Percentiles rank a stretch among this genome's conserved stretches.
Conservation (phyloP, 2,113 vertebrate species). For the Vidua macroura region DNA sequence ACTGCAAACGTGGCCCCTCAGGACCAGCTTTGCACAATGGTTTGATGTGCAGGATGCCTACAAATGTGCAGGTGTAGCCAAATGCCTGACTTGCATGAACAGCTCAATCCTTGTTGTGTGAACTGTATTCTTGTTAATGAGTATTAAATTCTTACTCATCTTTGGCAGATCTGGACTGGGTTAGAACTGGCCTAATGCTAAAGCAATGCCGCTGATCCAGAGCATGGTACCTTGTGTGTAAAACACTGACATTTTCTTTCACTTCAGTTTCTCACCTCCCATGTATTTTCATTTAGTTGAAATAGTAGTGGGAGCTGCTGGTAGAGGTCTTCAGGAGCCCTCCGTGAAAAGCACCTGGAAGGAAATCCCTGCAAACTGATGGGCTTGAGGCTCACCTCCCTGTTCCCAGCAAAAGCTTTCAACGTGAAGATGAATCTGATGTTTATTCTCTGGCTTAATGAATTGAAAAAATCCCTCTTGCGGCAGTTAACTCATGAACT, state of each 20-base stretch:
- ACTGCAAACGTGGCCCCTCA: background rate
- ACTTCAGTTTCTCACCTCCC: background rate
- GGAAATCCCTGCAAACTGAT: background rate
- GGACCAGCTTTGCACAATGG: fast-evolving
- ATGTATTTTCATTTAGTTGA: background rate
- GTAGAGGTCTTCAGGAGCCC: background rate
- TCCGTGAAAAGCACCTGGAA: background rate
- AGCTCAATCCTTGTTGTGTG: background rate
- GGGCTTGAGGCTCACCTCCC: background rate
- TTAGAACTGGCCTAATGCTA: background rate
- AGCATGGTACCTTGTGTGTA: background rate
- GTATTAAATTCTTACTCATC: background rate
- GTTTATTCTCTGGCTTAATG: background rate
- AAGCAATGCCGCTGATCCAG: background rate
- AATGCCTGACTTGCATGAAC: background rate
- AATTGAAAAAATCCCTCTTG: background rate
- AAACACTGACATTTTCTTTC: background rate
- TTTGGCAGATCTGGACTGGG: background rate
- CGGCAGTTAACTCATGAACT: background rate
- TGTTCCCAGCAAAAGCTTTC: background rate
- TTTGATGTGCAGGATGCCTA: background rate
- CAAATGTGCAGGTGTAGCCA: background rate
- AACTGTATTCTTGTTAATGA: background rate
- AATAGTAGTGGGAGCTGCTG: background rate
- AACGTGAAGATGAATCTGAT: background rate